phyloP scores from a whole-genome alignment of 2,888 invertebrate species.

The Baccha elongata region DNA sequence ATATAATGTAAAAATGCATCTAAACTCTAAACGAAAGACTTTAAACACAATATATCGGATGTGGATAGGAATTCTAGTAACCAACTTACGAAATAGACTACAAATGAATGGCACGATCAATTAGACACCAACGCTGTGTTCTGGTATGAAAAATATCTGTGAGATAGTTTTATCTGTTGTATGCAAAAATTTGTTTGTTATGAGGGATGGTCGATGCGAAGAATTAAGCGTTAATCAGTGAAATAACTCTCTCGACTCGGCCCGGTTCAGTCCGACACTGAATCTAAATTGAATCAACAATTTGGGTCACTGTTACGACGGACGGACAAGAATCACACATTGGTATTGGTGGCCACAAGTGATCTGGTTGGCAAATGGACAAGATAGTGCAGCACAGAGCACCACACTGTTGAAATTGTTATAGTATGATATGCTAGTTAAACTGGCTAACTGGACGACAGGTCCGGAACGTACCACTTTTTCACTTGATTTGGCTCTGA shows the following conservation, averaged over 20 bases:
- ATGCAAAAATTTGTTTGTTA: slow-evolving; percentile 53
- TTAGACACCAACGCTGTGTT: slow-evolving; percentile 40
- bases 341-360: slow-evolving; percentile 33
- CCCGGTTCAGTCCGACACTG: slow-evolving; percentile 7
- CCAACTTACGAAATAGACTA: slow-evolving; percentile 72
- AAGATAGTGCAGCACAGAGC: slow-evolving; percentile 46
- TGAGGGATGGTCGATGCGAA: slow-evolving; percentile 5
- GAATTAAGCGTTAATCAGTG: slow-evolving; percentile 30
- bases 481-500: slow-evolving; percentile 72
- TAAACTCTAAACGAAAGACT: slow-evolving; percentile 52
- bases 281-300: slow-evolving; percentile 31
- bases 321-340: slow-evolving; percentile 21
- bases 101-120: slow-evolving; percentile 67
- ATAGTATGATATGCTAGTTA: slow-evolving; percentile 54
- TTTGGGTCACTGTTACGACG: slow-evolving; percentile 72
- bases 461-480: slow-evolving; percentile 72
- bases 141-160: slow-evolving; percentile 3
- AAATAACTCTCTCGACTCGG: slow-evolving; percentile 55
- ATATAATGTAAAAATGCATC: slow-evolving; percentile 61
- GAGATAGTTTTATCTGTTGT: slow-evolving; percentile 31
- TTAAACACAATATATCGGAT: slow-evolving; percentile 24
- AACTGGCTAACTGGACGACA: slow-evolving; percentile 68
- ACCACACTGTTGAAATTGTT: slow-evolving; percentile 37
- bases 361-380: slow-evolving; percentile 72
- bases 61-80: slow-evolving; percentile 53